Percentiles rank a stretch among this genome's conserved stretches.
Evolutionary conservation across 1,140 invertebrate species (phyloP).

Genomic region (Aphaenogaster rudis): DNA sequence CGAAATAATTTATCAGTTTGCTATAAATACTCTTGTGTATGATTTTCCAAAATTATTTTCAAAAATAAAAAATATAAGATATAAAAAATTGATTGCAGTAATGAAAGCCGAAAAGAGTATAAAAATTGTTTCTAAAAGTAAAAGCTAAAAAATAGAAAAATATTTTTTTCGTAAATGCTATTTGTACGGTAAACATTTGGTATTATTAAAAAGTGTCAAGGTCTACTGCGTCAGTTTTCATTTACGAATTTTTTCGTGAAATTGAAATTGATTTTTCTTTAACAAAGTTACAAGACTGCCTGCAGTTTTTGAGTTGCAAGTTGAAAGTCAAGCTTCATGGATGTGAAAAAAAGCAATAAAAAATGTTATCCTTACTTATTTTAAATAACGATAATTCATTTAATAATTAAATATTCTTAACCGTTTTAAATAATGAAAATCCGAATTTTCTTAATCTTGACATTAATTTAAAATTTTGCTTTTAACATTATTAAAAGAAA

Average conservation of each 20-base stretch:
- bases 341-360: conserved; percentile 4
- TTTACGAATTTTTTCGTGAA: background rate
- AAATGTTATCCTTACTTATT: background rate
- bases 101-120: background rate
- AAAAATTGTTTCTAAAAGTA: background rate
- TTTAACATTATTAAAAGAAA: background rate
- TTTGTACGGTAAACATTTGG: background rate
- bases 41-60: background rate
- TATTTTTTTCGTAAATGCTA: background rate
- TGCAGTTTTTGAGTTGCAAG: background rate
- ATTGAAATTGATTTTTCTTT: background rate
- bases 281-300: background rate
- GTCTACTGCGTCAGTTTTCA: background rate
- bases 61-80: conserved; percentile 1
- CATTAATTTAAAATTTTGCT: background rate
- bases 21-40: background rate
- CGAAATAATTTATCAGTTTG: background rate
- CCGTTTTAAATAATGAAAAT: background rate
- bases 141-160: conserved; percentile 3
- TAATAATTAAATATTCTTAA: conserved; percentile 13
- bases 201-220: conserved; percentile 18
- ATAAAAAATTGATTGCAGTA: background rate
- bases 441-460: background rate
- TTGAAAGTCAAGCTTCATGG: background rate
- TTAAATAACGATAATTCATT: background rate